phyloP scores from a whole-genome alignment of 2,113 vertebrate species.

The Eurystomus gularis region DNA sequence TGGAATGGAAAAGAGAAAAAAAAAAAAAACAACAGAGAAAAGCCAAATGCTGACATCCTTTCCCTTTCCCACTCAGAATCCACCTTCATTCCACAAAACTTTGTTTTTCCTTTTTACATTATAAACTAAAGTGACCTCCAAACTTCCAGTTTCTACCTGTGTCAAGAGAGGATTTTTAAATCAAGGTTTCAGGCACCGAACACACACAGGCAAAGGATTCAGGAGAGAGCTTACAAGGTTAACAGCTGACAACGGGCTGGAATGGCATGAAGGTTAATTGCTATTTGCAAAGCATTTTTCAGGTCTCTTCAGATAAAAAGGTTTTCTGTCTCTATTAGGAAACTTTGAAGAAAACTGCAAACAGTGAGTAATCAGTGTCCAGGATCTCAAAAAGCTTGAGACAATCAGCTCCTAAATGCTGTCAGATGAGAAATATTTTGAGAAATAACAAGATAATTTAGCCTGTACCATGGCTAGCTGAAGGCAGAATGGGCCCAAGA shows the following conservation, averaged over 20 bases:
- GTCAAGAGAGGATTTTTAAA: neutral
- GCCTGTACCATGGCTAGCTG: neutral
- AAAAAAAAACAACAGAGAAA: no score
- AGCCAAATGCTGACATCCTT: neutral
- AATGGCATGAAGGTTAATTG: slow-evolving; percentile 28
- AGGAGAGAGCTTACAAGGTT: neutral
- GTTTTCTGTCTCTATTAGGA: slow-evolving; percentile 11
- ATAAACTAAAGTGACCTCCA: neutral
- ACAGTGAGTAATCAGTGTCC: neutral
- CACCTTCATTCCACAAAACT: neutral
- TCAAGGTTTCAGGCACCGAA: neutral
- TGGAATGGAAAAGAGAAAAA: neutral
- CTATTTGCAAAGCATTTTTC: slow-evolving; percentile 31
- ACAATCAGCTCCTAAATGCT: neutral
- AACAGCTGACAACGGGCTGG: neutral
- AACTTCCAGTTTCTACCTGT: neutral
- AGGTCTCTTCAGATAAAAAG: slow-evolving; percentile 15
- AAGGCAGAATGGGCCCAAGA: neutral
- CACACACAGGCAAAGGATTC: neutral
- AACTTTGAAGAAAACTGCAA: neutral
- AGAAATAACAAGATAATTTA: neutral
- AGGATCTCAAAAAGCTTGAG: neutral
- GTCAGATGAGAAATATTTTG: neutral
- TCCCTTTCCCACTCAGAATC: neutral
- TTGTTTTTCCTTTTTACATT: neutral